Percentiles rank a stretch among this genome's conserved stretches.
Evolutionary conservation across 2,113 vertebrate species (phyloP).

Genomic region (Toxotes chatareus): DNA sequence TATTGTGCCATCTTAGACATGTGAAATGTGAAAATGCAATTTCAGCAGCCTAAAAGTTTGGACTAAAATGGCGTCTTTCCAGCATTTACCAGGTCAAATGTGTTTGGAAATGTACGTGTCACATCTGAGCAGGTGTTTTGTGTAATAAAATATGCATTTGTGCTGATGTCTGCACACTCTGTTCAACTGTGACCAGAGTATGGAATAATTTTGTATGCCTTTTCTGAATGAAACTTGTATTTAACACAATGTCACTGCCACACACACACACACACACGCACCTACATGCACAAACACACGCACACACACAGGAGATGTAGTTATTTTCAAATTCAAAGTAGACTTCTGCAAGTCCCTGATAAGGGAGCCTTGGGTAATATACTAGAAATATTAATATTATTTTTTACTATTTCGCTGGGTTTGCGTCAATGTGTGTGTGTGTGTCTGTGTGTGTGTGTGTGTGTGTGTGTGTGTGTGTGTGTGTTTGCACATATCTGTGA

Average conservation of each 20-base stretch:
- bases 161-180: constrained; percentile 10
- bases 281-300: constrained; percentile 23
- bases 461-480: not conserved
- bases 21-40: constrained; percentile 27
- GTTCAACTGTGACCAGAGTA: constrained; percentile 29
- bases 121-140: not conserved
- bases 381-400: constrained; percentile 64
- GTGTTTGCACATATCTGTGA: not conserved
- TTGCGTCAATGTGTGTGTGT: constrained; percentile 33
- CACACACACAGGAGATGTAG: constrained; percentile 36
- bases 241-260: constrained; percentile 31
- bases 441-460: constrained; percentile 21
- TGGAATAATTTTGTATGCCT: constrained; percentile 16
- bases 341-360: constrained; percentile 68
- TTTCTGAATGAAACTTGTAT: constrained; percentile 34
- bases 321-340: constrained; percentile 76
- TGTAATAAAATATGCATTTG: not conserved
- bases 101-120: constrained; percentile 17
- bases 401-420: constrained; percentile 53
- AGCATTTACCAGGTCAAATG: constrained; percentile 14
- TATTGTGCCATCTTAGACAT: constrained; percentile 3
- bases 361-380: constrained; percentile 64
- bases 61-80: not conserved
- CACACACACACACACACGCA: constrained; percentile 25
- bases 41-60: constrained; percentile 24